A percentile compares a stretch with the other conserved stretches of the same genome.
Evolutionary conservation across 2,888 invertebrate genomes (phyloP).

Genomic region (Watsonalla cultraria): DNA sequence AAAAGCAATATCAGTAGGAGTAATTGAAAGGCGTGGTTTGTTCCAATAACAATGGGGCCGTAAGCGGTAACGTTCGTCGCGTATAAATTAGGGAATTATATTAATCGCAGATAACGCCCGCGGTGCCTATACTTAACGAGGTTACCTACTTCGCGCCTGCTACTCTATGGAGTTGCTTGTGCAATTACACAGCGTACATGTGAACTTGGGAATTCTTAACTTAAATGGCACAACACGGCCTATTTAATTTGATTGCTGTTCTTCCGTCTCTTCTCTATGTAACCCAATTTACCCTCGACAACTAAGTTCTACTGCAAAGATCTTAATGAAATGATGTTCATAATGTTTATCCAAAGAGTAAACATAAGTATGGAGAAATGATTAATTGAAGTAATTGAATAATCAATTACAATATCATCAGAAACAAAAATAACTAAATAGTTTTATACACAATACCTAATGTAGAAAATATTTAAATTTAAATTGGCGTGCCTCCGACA

Average conservation of each 20-base stretch:
- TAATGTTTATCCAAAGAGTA: too few species aligned
- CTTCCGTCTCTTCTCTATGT: too few species aligned
- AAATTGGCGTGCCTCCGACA: conserved; percentile 28
- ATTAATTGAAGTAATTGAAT: too few species aligned
- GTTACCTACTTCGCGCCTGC: conserved; percentile 3
- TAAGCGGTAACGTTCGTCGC: conserved; percentile 40
- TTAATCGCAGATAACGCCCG: conserved; percentile 57
- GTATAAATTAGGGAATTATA: conserved; percentile 72
- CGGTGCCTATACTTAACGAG: conserved; percentile 17
- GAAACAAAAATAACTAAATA: too few species aligned
- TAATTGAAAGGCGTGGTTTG: conserved; percentile 63
- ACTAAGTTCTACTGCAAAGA: too few species aligned
- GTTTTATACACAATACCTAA: neutral
- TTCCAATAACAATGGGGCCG: conserved; percentile 49
- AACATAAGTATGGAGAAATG: too few species aligned
- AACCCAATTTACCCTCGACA: too few species aligned
- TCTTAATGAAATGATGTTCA: too few species aligned
- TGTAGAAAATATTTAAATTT: conserved; percentile 27
- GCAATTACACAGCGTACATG: neutral
- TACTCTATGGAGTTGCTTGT: neutral
- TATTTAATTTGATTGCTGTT: too few species aligned
- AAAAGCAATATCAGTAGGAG: conserved; percentile 38
- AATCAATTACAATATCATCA: too few species aligned
- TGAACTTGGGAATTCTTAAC: neutral
- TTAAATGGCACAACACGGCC: neutral